phyloP scores from a whole-genome alignment of 1,140 invertebrate genomes.

The Forficula auricularia region DNA sequence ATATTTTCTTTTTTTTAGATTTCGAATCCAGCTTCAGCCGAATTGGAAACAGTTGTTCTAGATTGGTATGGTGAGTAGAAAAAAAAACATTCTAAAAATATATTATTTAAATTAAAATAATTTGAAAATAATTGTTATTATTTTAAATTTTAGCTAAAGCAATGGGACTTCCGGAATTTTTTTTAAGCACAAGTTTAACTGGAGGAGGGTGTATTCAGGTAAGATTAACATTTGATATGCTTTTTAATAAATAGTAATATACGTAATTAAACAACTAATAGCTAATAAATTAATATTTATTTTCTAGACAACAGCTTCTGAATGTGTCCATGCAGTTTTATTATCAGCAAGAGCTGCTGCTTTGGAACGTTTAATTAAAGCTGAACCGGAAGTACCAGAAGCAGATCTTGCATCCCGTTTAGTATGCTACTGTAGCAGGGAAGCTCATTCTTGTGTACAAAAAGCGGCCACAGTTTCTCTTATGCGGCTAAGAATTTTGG shows the following conservation, averaged over 20 bases:
- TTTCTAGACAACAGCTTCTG: constrained; percentile 55
- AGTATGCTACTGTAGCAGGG: constrained; percentile 63
- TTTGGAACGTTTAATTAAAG: constrained; percentile 49
- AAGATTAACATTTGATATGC: constrained; percentile 3
- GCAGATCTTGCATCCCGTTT: constrained; percentile 63
- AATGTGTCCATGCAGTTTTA: constrained; percentile 70
- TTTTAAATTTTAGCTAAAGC: constrained; percentile 27
- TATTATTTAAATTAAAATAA: neutral
- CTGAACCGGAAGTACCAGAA: constrained; percentile 36
- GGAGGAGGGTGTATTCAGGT: constrained; percentile 63
- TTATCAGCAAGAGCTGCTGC: constrained; percentile 58
- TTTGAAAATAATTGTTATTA: constrained; percentile 19
- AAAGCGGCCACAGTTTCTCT: constrained; percentile 85
- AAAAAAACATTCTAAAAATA: neutral
- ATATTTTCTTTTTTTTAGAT: constrained; percentile 34
- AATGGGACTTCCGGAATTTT: constrained; percentile 33
- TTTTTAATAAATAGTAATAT: no score
- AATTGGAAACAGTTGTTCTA: constrained; percentile 64
- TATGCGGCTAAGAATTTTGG: constrained; percentile 71
- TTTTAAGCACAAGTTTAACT: constrained; percentile 32
- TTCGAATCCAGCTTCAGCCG: constrained; percentile 65
- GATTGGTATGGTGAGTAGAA: constrained; percentile 31
- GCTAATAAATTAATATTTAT: neutral
- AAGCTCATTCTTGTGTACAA: constrained; percentile 85
- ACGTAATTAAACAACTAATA: no score